Percentiles rank a stretch among this genome's conserved stretches.
These are phyloP conservation scores for Eriocheir sinensis DNA, from an alignment of 1,140 invertebrate species.

Conservation along the genomic window DNA sequence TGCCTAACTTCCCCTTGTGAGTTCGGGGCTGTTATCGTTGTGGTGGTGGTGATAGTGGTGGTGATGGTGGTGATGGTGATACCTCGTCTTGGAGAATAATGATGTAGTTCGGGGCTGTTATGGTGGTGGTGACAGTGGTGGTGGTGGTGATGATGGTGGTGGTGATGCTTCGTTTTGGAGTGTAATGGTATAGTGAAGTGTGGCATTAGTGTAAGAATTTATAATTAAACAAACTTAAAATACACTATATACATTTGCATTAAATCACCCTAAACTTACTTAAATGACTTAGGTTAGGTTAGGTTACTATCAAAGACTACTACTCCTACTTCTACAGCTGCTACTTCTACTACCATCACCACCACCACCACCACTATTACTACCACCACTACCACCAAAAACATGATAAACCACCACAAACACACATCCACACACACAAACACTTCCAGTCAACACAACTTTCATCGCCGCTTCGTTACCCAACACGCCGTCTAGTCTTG, in stretches of 20 bases:
- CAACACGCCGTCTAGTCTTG: background rate
- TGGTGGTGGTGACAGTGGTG: background rate
- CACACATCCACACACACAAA: background rate
- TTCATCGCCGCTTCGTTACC: background rate
- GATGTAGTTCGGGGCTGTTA: background rate
- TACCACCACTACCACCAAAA: background rate
- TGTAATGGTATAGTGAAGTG: background rate
- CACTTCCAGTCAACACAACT: background rate
- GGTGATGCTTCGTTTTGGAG: background rate
- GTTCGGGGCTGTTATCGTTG: background rate
- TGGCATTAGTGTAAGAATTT: background rate
- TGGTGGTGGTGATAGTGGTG: background rate
- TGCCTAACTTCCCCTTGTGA: too few species aligned
- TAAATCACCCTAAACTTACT: background rate
- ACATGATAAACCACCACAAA: background rate
- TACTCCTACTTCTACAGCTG: background rate
- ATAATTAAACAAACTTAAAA: too few species aligned
- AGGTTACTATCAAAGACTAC: background rate
- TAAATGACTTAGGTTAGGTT: background rate
- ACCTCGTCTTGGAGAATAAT: background rate
- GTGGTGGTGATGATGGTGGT: background rate
- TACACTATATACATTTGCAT: background rate
- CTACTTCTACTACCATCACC: background rate
- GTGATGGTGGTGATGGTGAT: background rate
- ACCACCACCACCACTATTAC: background rate